Evolutionary conservation across 92 coral and sea anemone genomes (phyloP), one percentile per base, ranked within the genome.

Genomic region (Bergia puertoricense): DNA sequence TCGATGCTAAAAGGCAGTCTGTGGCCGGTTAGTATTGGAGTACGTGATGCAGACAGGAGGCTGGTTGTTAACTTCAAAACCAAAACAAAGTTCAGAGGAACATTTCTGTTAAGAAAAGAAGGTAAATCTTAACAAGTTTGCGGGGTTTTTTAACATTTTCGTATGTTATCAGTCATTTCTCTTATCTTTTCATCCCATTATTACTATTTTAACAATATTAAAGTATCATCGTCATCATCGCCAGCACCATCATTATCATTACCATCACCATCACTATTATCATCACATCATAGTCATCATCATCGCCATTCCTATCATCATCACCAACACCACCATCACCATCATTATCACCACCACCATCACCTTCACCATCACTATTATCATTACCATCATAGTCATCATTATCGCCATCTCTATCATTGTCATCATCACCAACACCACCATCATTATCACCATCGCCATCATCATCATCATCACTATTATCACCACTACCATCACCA

Each of bases 1-100:
- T 95, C 95, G 42, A 86, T 88, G 69, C 83, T 94, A 13, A 90
- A 90, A 65, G 99, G 98, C 37, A 94, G 94, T 78, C 92, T 97
- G 8, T 95, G 98, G 96, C 95, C 96, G 51, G 93, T 92, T 0
- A 91, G 96, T 76, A 96, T 97, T 48, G 81, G 89, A 68, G 93
- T 97, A 15, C 93, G 96, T 37, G 92, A 90, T 41, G 85, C 91
- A 20, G 99, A 97, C 79, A 97, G 96, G 77, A 86, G 93, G 40
- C 93, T 97, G n/a, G 96, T 97, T 88, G 99, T 97, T 1, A 93
- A 88, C 23, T 97, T 97, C 85, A 94, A 94, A 71, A 97, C 99
- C 50, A 96, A 92, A 40, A 94, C 99, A 14, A 95, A 94, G 91
- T 97, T 97, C 86, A 90, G 94, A 80, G 99, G 99, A 90, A 91